Conservation (phyloP, 2,888 invertebrate genomes). For the Nomada lathburiana region DNA sequence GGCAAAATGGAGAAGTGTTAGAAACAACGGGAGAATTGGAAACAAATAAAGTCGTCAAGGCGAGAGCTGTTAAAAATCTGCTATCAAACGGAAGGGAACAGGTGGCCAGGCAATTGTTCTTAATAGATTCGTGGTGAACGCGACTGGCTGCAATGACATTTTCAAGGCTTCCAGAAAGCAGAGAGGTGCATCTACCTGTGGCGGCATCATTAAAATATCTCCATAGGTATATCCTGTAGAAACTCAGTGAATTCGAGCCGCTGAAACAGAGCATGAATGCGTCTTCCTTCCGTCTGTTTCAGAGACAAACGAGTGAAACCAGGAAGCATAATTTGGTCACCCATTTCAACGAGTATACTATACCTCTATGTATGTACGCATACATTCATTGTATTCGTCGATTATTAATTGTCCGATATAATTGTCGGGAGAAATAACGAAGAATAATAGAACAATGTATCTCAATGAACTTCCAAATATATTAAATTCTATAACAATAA, state of each 20-base stretch:
- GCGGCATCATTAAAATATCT: constrained; percentile 70
- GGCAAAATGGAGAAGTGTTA: background rate
- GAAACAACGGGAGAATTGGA: background rate
- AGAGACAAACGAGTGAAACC: constrained; percentile 77
- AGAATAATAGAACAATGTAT: background rate
- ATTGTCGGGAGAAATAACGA: background rate
- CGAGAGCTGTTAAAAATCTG: background rate
- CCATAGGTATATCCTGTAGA: constrained; percentile 80
- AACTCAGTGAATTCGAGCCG: constrained; percentile 77
- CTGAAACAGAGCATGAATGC: constrained; percentile 83
- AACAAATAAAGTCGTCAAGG: background rate
- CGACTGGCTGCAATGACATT: constrained; percentile 17
- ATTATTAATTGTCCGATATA: constrained; percentile 15
- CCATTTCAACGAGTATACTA: constrained; percentile 36
- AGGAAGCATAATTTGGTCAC: constrained; percentile 73
- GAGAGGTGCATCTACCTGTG: constrained; percentile 31
- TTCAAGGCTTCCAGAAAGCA: constrained; percentile 19
- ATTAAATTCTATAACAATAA: too few species aligned
- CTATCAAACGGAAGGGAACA: too few species aligned
- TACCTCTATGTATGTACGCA: too few species aligned
- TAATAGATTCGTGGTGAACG: background rate
- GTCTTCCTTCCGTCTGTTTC: constrained; percentile 74
- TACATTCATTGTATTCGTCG: constrained; percentile 32
- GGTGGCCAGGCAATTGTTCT: constrained; percentile 12
- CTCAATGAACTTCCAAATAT: background rate